These are phyloP conservation scores for Phylloscopus collybita DNA, from an alignment of 2,797 vertebrate genomes.

Conservation along the genomic window DNA sequence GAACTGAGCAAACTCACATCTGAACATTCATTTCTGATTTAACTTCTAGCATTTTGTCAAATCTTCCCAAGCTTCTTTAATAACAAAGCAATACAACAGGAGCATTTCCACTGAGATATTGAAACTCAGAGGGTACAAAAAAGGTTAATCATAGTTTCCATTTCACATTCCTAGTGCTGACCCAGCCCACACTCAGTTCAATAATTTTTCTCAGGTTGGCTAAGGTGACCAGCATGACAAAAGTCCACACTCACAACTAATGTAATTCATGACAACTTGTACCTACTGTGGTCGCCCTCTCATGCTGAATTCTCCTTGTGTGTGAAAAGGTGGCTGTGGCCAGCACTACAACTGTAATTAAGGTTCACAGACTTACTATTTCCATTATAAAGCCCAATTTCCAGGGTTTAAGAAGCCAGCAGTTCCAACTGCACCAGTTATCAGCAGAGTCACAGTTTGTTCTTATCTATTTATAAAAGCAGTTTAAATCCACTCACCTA, in stretches of 20 bases:
- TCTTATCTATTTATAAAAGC: background rate
- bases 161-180: background rate
- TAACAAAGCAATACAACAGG: background rate
- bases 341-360: background rate
- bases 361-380: background rate
- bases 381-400: background rate
- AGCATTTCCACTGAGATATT: rapidly evolving
- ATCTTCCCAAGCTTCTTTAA: background rate
- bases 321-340: background rate
- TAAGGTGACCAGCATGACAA: rapidly evolving
- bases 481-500: background rate
- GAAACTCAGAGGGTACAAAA: background rate
- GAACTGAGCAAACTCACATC: background rate
- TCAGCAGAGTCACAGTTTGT: background rate
- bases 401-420: background rate
- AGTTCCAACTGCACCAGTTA: background rate
- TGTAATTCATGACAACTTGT: background rate
- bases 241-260: background rate
- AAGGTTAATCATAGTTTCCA: background rate
- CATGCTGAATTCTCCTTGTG: background rate
- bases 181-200: background rate
- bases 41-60: background rate
- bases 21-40: background rate
- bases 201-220: background rate
- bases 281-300: background rate